Conservation (phyloP, 92 coral and sea anemone genomes). For the Palythoa heliodiscus region DNA sequence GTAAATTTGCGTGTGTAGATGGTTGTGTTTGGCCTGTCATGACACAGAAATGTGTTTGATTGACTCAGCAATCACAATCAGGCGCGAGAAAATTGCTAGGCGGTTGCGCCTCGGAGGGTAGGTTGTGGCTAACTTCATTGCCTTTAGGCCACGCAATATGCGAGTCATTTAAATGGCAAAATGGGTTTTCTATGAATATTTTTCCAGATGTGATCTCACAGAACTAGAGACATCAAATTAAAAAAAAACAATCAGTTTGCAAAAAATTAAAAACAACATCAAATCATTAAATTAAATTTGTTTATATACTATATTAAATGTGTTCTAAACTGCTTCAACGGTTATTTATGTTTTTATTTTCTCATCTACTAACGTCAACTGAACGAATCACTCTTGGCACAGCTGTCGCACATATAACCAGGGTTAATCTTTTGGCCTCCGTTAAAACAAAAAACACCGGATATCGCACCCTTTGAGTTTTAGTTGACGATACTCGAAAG, state of each 20-base stretch:
- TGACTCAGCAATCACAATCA: conserved; percentile 12
- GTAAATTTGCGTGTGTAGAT: conserved; percentile 27
- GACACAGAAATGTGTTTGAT: conserved; percentile 20
- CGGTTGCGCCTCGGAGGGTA: neutral
- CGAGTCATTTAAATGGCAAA: neutral
- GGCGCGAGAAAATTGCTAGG: neutral
- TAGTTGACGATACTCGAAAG: no score
- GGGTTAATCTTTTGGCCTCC: neutral
- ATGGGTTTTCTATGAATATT: neutral
- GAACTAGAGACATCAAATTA: neutral
- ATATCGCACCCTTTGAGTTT: neutral
- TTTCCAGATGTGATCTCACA: conserved; percentile 9
- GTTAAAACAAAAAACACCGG: neutral
- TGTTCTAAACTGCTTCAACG: neutral
- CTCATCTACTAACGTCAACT: neutral
- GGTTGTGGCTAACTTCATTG: conserved; percentile 21
- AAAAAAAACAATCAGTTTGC: conserved; percentile 1
- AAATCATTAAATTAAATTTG: neutral
- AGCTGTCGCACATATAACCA: neutral
- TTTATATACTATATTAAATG: neutral
- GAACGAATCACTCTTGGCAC: neutral
- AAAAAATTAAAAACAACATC: neutral
- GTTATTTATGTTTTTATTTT: neutral
- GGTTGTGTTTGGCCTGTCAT: conserved; percentile 8
- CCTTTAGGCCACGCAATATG: conserved; percentile 16